These are phyloP conservation scores for Liolophura sinensis DNA, from an alignment of 1,140 invertebrate genomes.

Conservation along the genomic window DNA sequence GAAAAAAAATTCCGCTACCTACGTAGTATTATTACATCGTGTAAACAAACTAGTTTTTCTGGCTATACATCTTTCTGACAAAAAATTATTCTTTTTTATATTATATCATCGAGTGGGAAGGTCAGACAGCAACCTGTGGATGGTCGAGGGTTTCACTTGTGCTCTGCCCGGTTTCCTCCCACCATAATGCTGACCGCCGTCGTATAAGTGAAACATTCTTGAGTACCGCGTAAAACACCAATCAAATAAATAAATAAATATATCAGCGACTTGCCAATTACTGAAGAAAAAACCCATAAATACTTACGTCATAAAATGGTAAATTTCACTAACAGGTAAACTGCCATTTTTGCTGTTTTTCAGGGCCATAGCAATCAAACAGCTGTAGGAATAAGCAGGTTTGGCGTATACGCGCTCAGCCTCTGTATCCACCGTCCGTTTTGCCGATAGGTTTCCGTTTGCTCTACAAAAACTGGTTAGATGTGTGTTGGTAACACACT, in stretches of 20 bases:
- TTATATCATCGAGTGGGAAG: conserved; percentile 2
- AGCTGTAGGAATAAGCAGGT: conserved; percentile 96
- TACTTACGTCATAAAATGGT: conserved; percentile 96
- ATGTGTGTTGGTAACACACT: conserved; percentile 5
- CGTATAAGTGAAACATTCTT: too few species aligned
- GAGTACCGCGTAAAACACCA: too few species aligned
- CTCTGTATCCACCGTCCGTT: conserved; percentile 10
- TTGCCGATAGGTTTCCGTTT: conserved; percentile 4
- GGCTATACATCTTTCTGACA: too few species aligned
- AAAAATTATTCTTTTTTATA: too few species aligned
- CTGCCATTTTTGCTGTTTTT: conserved; percentile 94
- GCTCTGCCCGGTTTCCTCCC: too few species aligned
- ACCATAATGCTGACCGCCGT: too few species aligned
- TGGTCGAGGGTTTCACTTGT: too few species aligned
- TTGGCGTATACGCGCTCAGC: conserved; percentile 82
- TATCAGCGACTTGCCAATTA: conserved; percentile 1
- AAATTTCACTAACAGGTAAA: conserved; percentile 96
- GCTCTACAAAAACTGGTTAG: conserved; percentile 4
- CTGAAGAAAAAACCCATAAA: not conserved
- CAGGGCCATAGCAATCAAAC: conserved; percentile 94
- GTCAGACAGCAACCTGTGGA: too few species aligned
- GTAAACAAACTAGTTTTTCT: too few species aligned
- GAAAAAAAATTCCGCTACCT: too few species aligned
- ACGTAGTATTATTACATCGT: too few species aligned
- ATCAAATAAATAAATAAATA: too few species aligned